A percentile compares a stretch with the other conserved stretches of the same genome.
Evolutionary conservation across 2,113 vertebrate species (phyloP).

Genomic region (Oncorhynchus kisutch): DNA sequence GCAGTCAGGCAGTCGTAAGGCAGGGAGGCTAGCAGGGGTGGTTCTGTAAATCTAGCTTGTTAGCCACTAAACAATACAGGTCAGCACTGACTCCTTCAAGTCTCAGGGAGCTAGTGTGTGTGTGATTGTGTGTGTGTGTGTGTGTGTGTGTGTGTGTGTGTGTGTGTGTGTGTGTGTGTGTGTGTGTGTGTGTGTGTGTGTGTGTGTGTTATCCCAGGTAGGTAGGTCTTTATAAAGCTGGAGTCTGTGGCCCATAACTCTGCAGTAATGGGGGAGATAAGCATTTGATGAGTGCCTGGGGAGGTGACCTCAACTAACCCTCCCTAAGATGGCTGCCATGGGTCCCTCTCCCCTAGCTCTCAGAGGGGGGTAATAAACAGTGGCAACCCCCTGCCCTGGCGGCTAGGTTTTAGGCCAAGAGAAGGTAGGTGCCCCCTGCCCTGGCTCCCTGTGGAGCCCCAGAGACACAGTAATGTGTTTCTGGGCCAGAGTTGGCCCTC

Average conservation of each 20-base stretch:
- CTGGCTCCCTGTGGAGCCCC: neutral
- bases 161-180: conserved; percentile 8
- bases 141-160: conserved; percentile 17
- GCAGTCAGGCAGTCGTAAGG: conserved; percentile 63
- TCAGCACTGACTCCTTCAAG: conserved; percentile 28
- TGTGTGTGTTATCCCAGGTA: conserved; percentile 21
- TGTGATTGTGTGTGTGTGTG: conserved; percentile 4
- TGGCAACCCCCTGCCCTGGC: neutral
- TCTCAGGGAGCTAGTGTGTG: neutral
- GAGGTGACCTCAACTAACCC: conserved; percentile 51
- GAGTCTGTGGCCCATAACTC: conserved; percentile 47
- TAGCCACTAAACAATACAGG: conserved; percentile 54
- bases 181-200: conserved; percentile 16
- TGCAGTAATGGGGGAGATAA: conserved; percentile 60
- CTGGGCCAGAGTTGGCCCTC: conserved; percentile 9
- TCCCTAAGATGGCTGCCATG: conserved; percentile 2
- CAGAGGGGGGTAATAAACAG: neutral
- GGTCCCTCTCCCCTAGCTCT: conserved; percentile 14
- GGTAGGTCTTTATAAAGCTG: conserved; percentile 58
- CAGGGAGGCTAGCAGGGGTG: conserved; percentile 63
- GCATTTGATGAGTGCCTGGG: conserved; percentile 43
- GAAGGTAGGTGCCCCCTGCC: conserved; percentile 17
- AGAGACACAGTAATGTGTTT: conserved; percentile 27
- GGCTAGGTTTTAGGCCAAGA: conserved; percentile 12
- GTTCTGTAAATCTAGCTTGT: conserved; percentile 64